Evolutionary conservation across 2,113 vertebrate species (phyloP).

Genomic region (Microtus oregoni): DNA sequence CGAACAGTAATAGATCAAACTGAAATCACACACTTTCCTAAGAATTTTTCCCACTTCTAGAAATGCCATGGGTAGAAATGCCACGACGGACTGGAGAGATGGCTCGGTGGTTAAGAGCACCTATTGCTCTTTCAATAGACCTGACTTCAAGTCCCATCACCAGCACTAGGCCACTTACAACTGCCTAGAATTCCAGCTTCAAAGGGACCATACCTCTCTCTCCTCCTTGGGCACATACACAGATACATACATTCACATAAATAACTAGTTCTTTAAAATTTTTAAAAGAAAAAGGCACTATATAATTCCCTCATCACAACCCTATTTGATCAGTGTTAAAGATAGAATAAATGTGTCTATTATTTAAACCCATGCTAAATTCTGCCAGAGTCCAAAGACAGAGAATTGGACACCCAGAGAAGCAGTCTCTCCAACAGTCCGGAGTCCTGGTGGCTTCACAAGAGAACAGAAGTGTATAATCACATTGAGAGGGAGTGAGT

Average conservation of each 20-base stretch:
- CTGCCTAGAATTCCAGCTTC: background rate
- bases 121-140: background rate
- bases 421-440: background rate
- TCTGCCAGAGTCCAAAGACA: background rate
- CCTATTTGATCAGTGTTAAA: background rate
- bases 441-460: background rate
- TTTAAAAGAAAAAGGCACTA: background rate
- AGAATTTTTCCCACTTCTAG: slow-evolving; percentile 1
- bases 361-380: background rate
- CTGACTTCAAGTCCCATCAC: background rate
- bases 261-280: background rate
- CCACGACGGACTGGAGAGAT: background rate
- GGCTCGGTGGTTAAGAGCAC: background rate
- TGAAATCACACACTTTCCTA: background rate
- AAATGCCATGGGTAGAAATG: background rate
- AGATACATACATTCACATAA: background rate
- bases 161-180: background rate
- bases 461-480: background rate
- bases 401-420: background rate
- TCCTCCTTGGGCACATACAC: background rate
- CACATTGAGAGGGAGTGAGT: background rate
- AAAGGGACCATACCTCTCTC: background rate
- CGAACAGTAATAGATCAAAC: slow-evolving; percentile 22
- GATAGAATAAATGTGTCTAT: background rate
- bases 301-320: background rate